Conservation (phyloP, 2,113 vertebrate genomes). For the Suncus etruscus region DNA sequence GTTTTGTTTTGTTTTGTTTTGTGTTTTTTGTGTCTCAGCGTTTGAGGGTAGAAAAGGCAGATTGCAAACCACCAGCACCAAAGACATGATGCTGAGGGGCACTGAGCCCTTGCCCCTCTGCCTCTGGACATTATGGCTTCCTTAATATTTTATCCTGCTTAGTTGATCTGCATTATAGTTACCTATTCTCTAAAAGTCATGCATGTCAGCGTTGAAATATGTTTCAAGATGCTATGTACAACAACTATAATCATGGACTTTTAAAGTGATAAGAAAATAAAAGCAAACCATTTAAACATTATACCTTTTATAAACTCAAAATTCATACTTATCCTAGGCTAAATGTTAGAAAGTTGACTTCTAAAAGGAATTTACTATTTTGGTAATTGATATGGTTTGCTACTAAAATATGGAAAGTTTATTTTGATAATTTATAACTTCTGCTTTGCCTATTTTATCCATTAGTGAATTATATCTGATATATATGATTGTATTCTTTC, state of each 20-base stretch:
- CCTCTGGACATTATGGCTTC: too few relatives aligned
- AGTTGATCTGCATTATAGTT: background rate
- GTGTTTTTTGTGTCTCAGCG: too few relatives aligned
- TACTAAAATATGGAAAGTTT: slow-evolving; percentile 4
- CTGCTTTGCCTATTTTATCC: slow-evolving; percentile 36
- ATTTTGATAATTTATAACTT: background rate
- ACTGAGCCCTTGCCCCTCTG: too few relatives aligned
- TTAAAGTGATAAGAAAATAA: background rate
- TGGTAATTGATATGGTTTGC: background rate
- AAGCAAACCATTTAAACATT: background rate
- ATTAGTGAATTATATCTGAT: background rate
- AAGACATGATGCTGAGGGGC: too few relatives aligned
- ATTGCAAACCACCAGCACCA: too few relatives aligned
- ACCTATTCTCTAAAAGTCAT: background rate
- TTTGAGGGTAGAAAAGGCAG: too few relatives aligned
- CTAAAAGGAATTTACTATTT: background rate
- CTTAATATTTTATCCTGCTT: background rate
- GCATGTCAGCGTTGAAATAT: background rate
- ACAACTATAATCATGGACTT: background rate
- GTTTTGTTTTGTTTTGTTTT: too few relatives aligned
- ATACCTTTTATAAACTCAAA: slow-evolving; percentile 15
- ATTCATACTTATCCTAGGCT: background rate
- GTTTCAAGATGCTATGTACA: background rate
- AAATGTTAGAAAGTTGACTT: background rate
- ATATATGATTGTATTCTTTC: background rate